Evolutionary conservation across 2,888 invertebrate species (phyloP).

Genomic region (Stenoptilia bipunctidactyla): DNA sequence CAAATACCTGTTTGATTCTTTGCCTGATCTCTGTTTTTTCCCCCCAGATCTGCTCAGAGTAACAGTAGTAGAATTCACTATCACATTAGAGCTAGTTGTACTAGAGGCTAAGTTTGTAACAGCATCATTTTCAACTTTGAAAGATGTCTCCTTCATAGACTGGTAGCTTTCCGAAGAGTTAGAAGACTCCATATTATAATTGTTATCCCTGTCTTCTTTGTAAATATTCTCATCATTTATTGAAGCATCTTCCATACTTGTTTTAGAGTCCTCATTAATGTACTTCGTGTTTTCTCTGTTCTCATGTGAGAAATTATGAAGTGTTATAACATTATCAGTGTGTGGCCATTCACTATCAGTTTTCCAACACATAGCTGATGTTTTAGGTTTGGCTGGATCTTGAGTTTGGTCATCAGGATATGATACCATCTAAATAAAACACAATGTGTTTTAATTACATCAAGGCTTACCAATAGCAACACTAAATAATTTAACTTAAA

Average conservation of each 20-base stretch:
- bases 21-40: slow-evolving; percentile 50
- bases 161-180: slow-evolving; percentile 64
- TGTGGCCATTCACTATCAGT: slow-evolving; percentile 48
- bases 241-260: slow-evolving; percentile 57
- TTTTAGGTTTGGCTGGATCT: slow-evolving; percentile 60
- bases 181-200: slow-evolving; percentile 63
- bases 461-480: too few relatives aligned
- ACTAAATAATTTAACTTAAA: slow-evolving; percentile 2
- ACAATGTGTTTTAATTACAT: too few relatives aligned
- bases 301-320: slow-evolving; percentile 45
- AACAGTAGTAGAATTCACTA: slow-evolving; percentile 39
- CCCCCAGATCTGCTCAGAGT: slow-evolving; percentile 35
- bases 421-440: slow-evolving; percentile 41
- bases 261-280: slow-evolving; percentile 59
- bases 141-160: slow-evolving; percentile 48
- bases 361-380: slow-evolving; percentile 57
- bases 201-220: slow-evolving; percentile 59
- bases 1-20: slow-evolving; percentile 51
- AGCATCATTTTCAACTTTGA: slow-evolving; percentile 45
- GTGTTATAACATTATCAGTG: slow-evolving; percentile 46
- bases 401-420: slow-evolving; percentile 58
- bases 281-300: slow-evolving; percentile 49
- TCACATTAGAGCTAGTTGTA: slow-evolving; percentile 30
- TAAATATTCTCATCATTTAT: slow-evolving; percentile 60
- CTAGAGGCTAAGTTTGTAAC: slow-evolving; percentile 39